phyloP scores from a whole-genome alignment of 2,113 vertebrate species.

The Oostethus manadensis region DNA sequence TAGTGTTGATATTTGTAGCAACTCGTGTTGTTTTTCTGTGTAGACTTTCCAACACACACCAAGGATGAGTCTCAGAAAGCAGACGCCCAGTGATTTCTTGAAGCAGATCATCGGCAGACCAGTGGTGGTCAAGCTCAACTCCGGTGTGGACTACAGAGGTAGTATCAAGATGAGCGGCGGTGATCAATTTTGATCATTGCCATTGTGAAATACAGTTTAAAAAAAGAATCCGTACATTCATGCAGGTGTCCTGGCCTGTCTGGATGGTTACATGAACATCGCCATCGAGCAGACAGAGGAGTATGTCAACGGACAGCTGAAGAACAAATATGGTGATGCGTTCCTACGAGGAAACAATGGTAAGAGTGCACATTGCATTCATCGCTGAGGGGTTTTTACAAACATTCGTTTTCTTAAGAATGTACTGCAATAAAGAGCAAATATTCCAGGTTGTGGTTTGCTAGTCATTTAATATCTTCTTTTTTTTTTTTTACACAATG shows the following conservation, averaged over 20 bases:
- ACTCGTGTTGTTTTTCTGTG: not conserved
- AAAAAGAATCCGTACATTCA: not conserved
- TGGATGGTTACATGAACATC: conserved; percentile 99
- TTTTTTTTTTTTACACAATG: too few relatives aligned
- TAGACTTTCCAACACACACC: conserved; percentile 5
- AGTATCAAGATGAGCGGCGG: not conserved
- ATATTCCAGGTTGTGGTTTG: too few relatives aligned
- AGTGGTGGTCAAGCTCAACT: conserved; percentile 97
- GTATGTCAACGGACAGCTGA: conserved; percentile 96
- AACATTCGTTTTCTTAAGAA: too few relatives aligned
- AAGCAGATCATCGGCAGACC: conserved; percentile 99
- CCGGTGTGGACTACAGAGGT: conserved; percentile 99
- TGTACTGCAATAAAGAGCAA: too few relatives aligned
- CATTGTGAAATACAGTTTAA: not conserved
- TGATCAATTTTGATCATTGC: not conserved
- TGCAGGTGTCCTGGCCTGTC: conserved; percentile 92
- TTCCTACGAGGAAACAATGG: conserved; percentile 98
- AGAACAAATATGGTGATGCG: conserved; percentile 98
- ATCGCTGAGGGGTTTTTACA: too few relatives aligned
- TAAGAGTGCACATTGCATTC: conserved; percentile 48
- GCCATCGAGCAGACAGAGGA: conserved; percentile 98
- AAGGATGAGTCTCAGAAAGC: conserved; percentile 94
- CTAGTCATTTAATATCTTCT: too few relatives aligned
- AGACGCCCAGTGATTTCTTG: conserved; percentile 96
- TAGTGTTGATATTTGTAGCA: too few relatives aligned